Evolutionary conservation across 1,140 invertebrate genomes (phyloP).

Genomic region (Drosophila paulistorum): DNA sequence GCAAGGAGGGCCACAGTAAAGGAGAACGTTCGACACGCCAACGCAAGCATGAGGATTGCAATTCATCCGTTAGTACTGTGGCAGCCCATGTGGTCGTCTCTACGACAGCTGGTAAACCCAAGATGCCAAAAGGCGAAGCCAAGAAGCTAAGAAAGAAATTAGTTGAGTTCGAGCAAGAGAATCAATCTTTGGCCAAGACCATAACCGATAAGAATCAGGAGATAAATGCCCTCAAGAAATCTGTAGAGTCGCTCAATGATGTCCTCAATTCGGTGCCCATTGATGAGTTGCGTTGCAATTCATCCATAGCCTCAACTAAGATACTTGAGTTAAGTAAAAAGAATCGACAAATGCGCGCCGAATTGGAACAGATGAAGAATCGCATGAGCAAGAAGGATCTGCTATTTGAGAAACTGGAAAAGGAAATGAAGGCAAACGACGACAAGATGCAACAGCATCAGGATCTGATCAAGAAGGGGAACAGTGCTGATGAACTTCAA

Average conservation of each 20-base stretch:
- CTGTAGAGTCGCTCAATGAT: constrained; percentile 84
- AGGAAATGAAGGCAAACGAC: constrained; percentile 72
- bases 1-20: neutral
- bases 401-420: constrained; percentile 83
- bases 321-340: constrained; percentile 85
- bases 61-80: neutral
- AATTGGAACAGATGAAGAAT: constrained; percentile 84
- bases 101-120: constrained; percentile 37
- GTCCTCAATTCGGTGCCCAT: constrained; percentile 82
- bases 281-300: constrained; percentile 84
- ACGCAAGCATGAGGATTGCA: constrained; percentile 28
- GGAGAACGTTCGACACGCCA: constrained; percentile 21
- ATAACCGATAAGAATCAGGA: constrained; percentile 84
- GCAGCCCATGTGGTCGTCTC: constrained; percentile 47
- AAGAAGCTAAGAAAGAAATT: constrained; percentile 71
- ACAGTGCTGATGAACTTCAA: constrained; percentile 84
- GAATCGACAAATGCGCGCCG: constrained; percentile 84
- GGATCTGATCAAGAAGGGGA: constrained; percentile 49
- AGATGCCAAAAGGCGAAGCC: constrained; percentile 36
- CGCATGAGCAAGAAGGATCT: constrained; percentile 74
- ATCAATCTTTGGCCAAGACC: constrained; percentile 53
- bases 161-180: constrained; percentile 55
- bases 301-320: constrained; percentile 84
- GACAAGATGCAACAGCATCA: constrained; percentile 44
- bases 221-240: constrained; percentile 84